Percentiles rank a stretch among this genome's conserved stretches.
Conservation (phyloP, 1,140 invertebrate genomes). For the Charaxes varanes region DNA sequence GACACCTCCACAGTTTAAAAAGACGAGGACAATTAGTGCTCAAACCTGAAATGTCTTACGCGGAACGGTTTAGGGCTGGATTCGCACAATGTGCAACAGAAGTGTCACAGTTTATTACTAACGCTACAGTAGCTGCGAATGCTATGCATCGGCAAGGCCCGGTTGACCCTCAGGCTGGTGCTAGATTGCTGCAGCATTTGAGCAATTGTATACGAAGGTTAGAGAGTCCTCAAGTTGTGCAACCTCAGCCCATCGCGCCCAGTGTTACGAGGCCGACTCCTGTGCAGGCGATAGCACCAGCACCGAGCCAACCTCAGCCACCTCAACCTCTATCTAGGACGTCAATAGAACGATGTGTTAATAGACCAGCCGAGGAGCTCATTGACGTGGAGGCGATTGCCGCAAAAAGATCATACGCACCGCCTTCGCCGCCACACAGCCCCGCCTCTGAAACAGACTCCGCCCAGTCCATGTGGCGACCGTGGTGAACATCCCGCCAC, state of each 20-base stretch:
- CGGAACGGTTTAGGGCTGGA: constrained; percentile 86
- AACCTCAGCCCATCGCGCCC: constrained; percentile 48
- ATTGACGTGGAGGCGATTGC: constrained; percentile 44
- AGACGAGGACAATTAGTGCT: constrained; percentile 79
- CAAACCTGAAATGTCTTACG: constrained; percentile 82
- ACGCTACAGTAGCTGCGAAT: constrained; percentile 83
- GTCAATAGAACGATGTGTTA: constrained; percentile 45
- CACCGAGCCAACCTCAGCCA: constrained; percentile 57
- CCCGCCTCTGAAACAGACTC: constrained; percentile 72
- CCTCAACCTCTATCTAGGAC: constrained; percentile 48
- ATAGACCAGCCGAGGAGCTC: constrained; percentile 43
- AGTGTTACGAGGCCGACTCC: constrained; percentile 54
- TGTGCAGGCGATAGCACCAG: constrained; percentile 77
- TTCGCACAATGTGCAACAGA: constrained; percentile 95
- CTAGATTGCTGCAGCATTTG: constrained; percentile 89
- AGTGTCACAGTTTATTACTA: constrained; percentile 82
- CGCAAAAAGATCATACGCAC: constrained; percentile 64
- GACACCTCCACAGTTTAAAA: constrained; percentile 89
- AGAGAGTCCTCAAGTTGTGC: constrained; percentile 49
- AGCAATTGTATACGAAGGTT: constrained; percentile 82
- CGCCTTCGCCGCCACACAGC: constrained; percentile 74
- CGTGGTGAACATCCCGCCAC: constrained; percentile 61
- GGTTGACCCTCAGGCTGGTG: constrained; percentile 88
- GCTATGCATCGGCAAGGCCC: constrained; percentile 76
- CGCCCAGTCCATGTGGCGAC: constrained; percentile 72